phyloP scores from a whole-genome alignment of 2,888 invertebrate genomes.

The Exephanes ischioxanthus region DNA sequence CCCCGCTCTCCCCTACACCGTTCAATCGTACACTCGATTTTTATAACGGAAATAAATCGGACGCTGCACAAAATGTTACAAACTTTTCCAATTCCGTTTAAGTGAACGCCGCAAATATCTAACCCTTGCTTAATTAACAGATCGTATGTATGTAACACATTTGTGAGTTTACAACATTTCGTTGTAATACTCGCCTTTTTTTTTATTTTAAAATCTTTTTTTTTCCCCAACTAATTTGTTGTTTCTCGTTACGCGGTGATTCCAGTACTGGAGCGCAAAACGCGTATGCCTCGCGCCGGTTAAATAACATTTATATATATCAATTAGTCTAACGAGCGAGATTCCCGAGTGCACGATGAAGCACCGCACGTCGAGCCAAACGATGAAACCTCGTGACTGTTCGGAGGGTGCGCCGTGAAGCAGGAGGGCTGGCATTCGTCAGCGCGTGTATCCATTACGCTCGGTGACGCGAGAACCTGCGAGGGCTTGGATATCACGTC shows the following conservation, averaged over 20 bases:
- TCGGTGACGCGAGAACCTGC: constrained; percentile 15
- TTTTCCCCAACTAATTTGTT: not conserved
- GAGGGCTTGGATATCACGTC: constrained; percentile 47
- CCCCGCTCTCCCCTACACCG: no score
- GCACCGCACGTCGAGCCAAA: constrained; percentile 12
- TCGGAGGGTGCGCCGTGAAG: constrained; percentile 22
- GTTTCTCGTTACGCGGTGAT: not conserved
- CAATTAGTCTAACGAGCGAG: not conserved
- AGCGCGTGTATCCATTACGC: constrained; percentile 46
- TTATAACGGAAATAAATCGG: no score
- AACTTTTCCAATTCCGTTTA: no score
- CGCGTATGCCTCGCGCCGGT: not conserved
- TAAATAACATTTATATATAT: not conserved
- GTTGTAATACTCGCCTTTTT: not conserved
- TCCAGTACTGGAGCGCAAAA: not conserved
- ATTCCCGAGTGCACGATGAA: constrained; percentile 11
- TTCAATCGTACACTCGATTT: no score
- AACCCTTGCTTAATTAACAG: no score
- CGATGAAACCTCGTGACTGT: constrained; percentile 26
- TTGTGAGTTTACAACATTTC: no score
- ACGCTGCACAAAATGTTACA: no score
- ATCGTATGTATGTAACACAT: no score
- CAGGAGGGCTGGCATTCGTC: constrained; percentile 27
- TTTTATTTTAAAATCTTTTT: not conserved
- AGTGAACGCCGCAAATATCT: no score